Conservation (phyloP, 2,888 invertebrate species). For the Tridacna crocea region DNA sequence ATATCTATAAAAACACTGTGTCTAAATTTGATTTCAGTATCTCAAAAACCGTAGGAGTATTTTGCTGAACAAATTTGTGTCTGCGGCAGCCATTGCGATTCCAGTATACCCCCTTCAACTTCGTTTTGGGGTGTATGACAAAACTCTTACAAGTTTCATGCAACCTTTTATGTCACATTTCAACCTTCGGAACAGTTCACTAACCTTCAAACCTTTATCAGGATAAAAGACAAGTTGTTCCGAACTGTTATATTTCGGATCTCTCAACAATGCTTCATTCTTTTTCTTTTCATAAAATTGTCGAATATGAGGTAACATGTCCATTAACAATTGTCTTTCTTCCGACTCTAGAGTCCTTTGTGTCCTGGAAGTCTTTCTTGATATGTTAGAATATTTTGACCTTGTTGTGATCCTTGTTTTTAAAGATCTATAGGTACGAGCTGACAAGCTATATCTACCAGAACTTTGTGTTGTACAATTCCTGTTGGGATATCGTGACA, state of each 20-base stretch:
- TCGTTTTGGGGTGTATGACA: too few species aligned
- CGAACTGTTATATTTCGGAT: constrained; percentile 37
- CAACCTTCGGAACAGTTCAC: neutral
- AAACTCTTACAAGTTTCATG: too few species aligned
- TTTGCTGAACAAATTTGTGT: too few species aligned
- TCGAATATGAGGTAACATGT: constrained; percentile 42
- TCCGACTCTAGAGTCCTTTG: constrained; percentile 21
- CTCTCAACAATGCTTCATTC: neutral
- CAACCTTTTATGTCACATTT: too few species aligned
- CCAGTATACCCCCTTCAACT: too few species aligned
- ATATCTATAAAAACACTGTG: too few species aligned
- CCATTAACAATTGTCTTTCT: constrained; percentile 31
- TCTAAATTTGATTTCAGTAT: too few species aligned
- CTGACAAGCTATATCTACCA: neutral
- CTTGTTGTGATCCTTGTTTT: constrained; percentile 18
- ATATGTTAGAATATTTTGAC: constrained; percentile 26
- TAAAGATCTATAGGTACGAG: constrained; percentile 13
- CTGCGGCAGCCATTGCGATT: too few species aligned
- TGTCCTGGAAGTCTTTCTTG: neutral
- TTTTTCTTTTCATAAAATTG: constrained; percentile 38
- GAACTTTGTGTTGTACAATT: neutral
- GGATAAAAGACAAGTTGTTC: constrained; percentile 44
- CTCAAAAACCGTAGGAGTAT: too few species aligned
- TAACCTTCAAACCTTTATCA: constrained; percentile 35
- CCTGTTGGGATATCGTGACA: neutral